Evolutionary conservation across 2,888 invertebrate species (phyloP).

Genomic region (Tetragonula carbonaria): DNA sequence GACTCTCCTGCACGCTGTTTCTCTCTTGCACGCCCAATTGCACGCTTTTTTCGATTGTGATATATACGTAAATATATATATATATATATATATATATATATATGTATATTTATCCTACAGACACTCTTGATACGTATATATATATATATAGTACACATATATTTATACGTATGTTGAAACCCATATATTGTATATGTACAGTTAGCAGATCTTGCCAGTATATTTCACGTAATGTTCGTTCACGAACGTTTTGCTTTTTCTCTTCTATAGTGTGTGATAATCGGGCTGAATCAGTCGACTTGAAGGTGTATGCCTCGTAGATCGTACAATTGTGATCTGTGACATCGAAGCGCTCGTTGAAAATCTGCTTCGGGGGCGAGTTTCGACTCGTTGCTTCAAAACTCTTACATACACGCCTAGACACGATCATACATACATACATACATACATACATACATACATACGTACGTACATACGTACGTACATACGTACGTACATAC

Average conservation of each 20-base stretch:
- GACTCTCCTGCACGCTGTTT: conserved; percentile 74
- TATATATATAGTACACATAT: conserved; percentile 22
- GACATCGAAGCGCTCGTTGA: conserved; percentile 43
- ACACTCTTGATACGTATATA: conserved; percentile 61
- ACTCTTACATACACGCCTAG: background rate
- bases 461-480: background rate
- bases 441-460: background rate
- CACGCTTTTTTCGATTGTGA: conserved; percentile 73
- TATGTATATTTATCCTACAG: conserved; percentile 66
- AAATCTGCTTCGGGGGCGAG: conserved; percentile 14
- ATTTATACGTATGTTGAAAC: conserved; percentile 37
- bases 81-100: background rate
- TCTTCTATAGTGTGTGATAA: conserved; percentile 51
- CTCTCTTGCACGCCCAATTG: conserved; percentile 81
- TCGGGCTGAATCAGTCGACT: conserved; percentile 42
- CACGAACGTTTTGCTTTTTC: conserved; percentile 34
- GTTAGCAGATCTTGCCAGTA: conserved; percentile 58
- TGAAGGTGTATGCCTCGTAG: conserved; percentile 35
- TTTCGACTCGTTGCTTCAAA: background rate
- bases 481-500: too few relatives aligned
- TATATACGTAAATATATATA: conserved; percentile 37
- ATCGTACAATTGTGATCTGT: conserved; percentile 37
- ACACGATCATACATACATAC: background rate
- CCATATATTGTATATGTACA: conserved; percentile 48
- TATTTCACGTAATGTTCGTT: conserved; percentile 55